Base-by-base conservation (phyloP, 2,888 invertebrate species). In the Electrophaes corylata region DNA sequence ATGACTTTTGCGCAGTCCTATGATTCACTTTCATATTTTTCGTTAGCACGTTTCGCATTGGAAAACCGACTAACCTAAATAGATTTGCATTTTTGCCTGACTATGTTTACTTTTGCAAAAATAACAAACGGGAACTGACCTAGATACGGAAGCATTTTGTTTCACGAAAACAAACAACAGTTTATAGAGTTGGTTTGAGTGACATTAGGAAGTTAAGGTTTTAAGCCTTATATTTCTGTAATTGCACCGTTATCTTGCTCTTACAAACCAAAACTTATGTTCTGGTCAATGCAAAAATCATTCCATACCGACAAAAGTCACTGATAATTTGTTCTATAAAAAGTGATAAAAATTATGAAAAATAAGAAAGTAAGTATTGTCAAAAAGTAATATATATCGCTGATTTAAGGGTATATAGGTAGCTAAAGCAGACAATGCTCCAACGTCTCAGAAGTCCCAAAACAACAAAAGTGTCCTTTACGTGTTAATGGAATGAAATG, bases 401-500 rank as follows among this genome's bases (percentile, higher is more conserved):
- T n/a, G n/a, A n/a, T n/a, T n/a, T n/a, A n/a, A n/a, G n/a, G n/a
- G n/a, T n/a, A n/a, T n/a, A n/a, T n/a, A 23, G 6, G 6, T 23
- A 29, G 11, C 10, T 10, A 29, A 29, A 29, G 12, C 8, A 37
- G 40, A 39, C 35, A 49, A 53, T 56, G 5, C 29, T 31, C 29
- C 41, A 56, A n/a, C n/a, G n/a, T 33, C 31, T 52, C 37, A 57
- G 47, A 52, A 47, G 60, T 46, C 48, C 44, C 26, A 53, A 77
- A 70, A 75, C 79, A 78, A 79, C 64, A 66, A 62, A 74, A 80
- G 70, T 76, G 74, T 86, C 75, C 75, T 73, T 76, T 71, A 75
- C 69, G 78, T 83, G 79, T 79, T 86, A 88, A 88, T 88, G 84
- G 88, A 83, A 85, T 75, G 81, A 78, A 82, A 79, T 78, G 77